A percentile compares a stretch with the other conserved stretches of the same genome.
phyloP scores from a whole-genome alignment of 2,797 vertebrate species.

The Synaphobranchus kaupii region DNA sequence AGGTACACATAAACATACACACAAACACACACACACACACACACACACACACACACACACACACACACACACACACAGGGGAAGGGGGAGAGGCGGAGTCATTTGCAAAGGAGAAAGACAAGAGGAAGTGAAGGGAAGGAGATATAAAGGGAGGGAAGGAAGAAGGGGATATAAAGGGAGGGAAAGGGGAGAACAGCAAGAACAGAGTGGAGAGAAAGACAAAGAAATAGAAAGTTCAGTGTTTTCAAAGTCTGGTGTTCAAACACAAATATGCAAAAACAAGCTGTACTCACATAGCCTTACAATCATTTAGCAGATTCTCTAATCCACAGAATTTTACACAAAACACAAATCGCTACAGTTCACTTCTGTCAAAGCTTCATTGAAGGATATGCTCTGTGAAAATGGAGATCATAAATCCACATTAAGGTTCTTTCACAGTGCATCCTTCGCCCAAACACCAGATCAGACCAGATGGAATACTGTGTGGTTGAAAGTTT shows the following conservation, averaged over 20 bases:
- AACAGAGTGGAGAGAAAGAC: neutral
- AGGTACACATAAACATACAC: conserved; percentile 30
- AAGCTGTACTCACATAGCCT: neutral
- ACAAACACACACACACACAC: conserved; percentile 37
- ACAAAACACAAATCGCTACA: neutral
- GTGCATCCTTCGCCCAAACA: neutral
- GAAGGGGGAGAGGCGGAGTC: neutral
- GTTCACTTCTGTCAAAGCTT: neutral
- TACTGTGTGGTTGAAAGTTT: neutral
- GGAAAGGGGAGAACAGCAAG: neutral
- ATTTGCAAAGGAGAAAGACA: neutral
- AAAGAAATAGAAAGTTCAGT: conserved; percentile 13
- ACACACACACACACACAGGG: neutral
- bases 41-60: neutral
- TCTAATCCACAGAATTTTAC: neutral
- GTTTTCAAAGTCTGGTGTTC: neutral
- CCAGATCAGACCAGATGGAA: neutral
- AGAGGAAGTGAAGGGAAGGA: neutral
- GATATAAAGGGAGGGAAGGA: neutral
- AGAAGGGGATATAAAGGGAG: neutral
- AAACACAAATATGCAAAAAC: neutral
- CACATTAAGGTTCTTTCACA: neutral
- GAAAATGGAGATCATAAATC: neutral
- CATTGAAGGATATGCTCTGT: neutral
- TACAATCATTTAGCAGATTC: neutral